A percentile compares a stretch with the other conserved stretches of the same genome.
phyloP scores from a whole-genome alignment of 1,140 invertebrate genomes.

The Sycobia sp. region DNA sequence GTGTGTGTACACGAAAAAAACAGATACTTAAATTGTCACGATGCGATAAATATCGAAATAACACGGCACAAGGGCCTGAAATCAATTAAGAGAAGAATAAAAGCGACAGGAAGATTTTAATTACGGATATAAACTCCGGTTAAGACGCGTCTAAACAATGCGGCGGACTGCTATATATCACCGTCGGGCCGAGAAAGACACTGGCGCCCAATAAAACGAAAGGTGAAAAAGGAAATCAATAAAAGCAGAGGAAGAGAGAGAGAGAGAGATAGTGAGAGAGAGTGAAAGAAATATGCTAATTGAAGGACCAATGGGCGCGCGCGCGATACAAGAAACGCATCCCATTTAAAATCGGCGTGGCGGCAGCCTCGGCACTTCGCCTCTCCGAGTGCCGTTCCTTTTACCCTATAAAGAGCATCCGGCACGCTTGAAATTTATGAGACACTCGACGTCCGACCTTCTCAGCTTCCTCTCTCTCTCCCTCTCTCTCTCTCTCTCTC shows the following conservation, averaged over 20 bases:
- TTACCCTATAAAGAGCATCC: constrained; percentile 27
- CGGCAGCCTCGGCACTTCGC: constrained; percentile 26
- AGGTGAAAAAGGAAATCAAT: constrained; percentile 27
- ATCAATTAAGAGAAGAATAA: too few relatives aligned
- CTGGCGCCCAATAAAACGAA: neutral
- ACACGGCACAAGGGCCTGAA: too few relatives aligned
- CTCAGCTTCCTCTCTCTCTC: constrained; percentile 26
- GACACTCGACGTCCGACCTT: constrained; percentile 40
- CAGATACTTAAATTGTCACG: too few relatives aligned
- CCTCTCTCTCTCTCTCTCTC: constrained; percentile 7
- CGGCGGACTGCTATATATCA: neutral
- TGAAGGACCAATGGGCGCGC: constrained; percentile 26
- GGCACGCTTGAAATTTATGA: constrained; percentile 35
- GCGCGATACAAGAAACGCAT: constrained; percentile 24
- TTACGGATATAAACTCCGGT: too few relatives aligned
- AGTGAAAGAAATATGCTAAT: constrained; percentile 34
- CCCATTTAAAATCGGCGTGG: constrained; percentile 24
- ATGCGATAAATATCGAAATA: too few relatives aligned
- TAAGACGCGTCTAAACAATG: too few relatives aligned
- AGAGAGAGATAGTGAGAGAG: too few relatives aligned
- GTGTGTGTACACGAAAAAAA: too few relatives aligned
- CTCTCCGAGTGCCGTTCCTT: constrained; percentile 18
- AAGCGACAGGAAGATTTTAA: too few relatives aligned
- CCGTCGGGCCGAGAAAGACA: neutral
- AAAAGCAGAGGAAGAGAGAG: too few relatives aligned